Conservation (phyloP, 2,113 vertebrate genomes). For the Saimiri boliviensis region DNA sequence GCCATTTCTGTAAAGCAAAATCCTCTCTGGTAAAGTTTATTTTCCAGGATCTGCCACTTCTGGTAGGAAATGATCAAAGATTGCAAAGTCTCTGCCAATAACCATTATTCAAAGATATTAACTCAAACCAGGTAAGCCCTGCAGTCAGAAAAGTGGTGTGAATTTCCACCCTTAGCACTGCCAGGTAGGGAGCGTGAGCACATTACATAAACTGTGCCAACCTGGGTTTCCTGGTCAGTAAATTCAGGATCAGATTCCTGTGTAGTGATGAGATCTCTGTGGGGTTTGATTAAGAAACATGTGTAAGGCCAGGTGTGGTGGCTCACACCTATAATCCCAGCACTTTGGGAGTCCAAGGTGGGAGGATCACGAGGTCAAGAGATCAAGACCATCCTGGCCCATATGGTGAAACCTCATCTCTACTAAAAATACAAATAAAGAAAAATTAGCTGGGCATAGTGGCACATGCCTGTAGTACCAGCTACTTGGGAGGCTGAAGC, state of each 20-base stretch:
- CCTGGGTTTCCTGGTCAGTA: not conserved
- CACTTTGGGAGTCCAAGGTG: too few species aligned
- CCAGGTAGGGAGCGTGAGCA: fast-evolving
- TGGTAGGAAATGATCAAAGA: not conserved
- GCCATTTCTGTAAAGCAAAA: not conserved
- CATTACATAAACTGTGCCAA: fast-evolving
- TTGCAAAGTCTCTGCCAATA: not conserved
- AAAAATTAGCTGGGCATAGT: too few species aligned
- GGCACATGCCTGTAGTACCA: too few species aligned
- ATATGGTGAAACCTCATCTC: too few species aligned
- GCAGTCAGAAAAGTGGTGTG: fast-evolving
- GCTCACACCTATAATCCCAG: too few species aligned
- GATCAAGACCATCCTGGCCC: too few species aligned
- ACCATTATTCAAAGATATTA: not conserved
- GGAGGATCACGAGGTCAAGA: too few species aligned
- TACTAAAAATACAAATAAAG: too few species aligned
- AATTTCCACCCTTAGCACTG: fast-evolving
- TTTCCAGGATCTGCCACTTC: not conserved
- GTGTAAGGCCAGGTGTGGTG: fast-evolving
- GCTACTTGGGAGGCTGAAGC: too few species aligned
- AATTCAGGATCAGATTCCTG: fast-evolving
- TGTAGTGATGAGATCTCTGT: fast-evolving
- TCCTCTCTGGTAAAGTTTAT: not conserved
- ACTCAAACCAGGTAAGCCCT: fast-evolving
- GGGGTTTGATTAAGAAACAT: too few species aligned